phyloP scores from a whole-genome alignment of 1,140 invertebrate species.

The Drosophila athabasca region DNA sequence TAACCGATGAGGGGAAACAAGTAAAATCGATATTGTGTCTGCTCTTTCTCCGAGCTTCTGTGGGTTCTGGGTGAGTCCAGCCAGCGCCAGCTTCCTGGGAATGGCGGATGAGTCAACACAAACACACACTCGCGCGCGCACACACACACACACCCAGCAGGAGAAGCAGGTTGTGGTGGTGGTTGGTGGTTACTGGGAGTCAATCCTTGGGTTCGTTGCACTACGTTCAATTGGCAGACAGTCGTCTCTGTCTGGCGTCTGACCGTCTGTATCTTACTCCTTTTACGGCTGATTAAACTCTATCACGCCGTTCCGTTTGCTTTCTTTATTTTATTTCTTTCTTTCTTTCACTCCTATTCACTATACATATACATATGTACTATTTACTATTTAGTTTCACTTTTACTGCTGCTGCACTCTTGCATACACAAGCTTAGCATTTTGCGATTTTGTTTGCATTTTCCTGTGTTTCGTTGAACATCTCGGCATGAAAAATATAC shows the following conservation, averaged over 20 bases:
- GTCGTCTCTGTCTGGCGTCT: conserved; percentile 18
- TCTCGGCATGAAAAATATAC: conserved; percentile 40
- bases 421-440: conserved; percentile 10
- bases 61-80: conserved; percentile 11
- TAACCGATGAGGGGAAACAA: conserved; percentile 43
- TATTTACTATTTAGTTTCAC: conserved; percentile 4
- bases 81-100: conserved; percentile 48
- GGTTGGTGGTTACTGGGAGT: conserved; percentile 21
- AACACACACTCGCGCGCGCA: not conserved
- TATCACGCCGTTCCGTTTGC: conserved; percentile 12
- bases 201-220: conserved; percentile 59
- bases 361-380: not conserved
- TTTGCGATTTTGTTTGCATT: conserved; percentile 55
- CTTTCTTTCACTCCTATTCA: conserved; percentile 8
- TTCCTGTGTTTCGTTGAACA: conserved; percentile 35
- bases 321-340: conserved; percentile 27
- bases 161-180: conserved; percentile 15
- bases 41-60: conserved; percentile 46
- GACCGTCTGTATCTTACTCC: conserved; percentile 2
- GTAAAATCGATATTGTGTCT: conserved; percentile 71
- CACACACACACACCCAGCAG: conserved; percentile 18
- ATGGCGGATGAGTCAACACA: conserved; percentile 60
- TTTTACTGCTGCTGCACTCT: conserved; percentile 28
- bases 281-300: conserved; percentile 12
- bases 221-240: conserved; percentile 31